These are phyloP conservation scores for Hippocampus kuda DNA, from an alignment of 2,797 vertebrate genomes.

Conservation along the genomic window DNA sequence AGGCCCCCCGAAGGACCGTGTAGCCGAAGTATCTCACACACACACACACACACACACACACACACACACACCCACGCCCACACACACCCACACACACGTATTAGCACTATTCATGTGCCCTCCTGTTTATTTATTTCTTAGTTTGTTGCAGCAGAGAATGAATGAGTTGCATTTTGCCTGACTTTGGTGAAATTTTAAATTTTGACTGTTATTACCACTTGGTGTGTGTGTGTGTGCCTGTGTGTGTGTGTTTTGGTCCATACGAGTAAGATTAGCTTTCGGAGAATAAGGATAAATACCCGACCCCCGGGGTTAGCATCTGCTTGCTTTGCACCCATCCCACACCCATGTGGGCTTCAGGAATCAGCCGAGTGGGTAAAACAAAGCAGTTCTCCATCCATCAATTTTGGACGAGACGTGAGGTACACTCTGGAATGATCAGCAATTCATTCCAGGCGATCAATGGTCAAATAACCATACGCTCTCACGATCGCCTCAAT, in stretches of 20 bases:
- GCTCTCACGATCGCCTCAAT: too few relatives aligned
- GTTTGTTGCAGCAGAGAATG: not conserved
- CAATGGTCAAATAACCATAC: too few relatives aligned
- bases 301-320: conserved; percentile 26
- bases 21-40: not conserved
- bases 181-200: conserved; percentile 22
- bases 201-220: conserved; percentile 11
- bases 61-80: not conserved
- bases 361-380: conserved; percentile 6
- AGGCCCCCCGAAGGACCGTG: conserved; percentile 9
- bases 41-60: not conserved
- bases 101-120: not conserved
- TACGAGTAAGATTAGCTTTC: conserved; percentile 18
- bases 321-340: conserved; percentile 6
- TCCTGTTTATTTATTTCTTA: not conserved
- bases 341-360: conserved; percentile 5
- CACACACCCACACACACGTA: conserved; percentile 3
- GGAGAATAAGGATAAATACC: conserved; percentile 22
- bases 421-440: not conserved
- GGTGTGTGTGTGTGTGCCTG: not conserved
- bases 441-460: too few relatives aligned
- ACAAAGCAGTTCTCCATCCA: conserved; percentile 5
- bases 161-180: conserved; percentile 23
- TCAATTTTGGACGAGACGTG: not conserved
- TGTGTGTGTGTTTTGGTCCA: conserved; percentile 3